These are phyloP conservation scores for Zaprionus vittiger DNA, from an alignment of 1,140 invertebrate genomes.

Conservation along the genomic window DNA sequence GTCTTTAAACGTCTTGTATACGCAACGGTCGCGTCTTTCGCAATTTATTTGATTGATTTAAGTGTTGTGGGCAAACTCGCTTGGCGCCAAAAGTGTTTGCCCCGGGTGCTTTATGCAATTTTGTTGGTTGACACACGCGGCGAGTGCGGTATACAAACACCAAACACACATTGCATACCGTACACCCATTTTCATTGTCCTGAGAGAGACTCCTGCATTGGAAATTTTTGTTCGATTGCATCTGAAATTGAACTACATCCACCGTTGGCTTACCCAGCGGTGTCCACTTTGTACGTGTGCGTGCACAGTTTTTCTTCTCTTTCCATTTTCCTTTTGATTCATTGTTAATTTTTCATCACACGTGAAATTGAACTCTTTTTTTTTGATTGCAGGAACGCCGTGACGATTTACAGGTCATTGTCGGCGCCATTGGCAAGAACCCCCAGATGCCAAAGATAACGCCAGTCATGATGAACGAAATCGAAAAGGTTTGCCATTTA, in stretches of 20 bases:
- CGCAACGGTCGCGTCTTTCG: conserved; percentile 44
- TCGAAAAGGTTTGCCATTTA: conserved; percentile 73
- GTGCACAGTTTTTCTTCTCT: conserved; percentile 45
- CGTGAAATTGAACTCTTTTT: conserved; percentile 14
- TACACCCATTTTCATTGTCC: conserved; percentile 16
- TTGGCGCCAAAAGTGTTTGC: conserved; percentile 50
- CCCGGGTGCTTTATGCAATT: conserved; percentile 65
- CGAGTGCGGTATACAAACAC: conserved; percentile 55
- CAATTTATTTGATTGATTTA: conserved; percentile 25
- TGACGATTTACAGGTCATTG: conserved; percentile 83
- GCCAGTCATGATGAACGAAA: conserved; percentile 80
- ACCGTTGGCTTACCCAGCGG: conserved; percentile 42
- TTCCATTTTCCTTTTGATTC: conserved; percentile 37
- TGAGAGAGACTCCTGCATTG: conserved; percentile 43
- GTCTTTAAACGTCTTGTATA: conserved; percentile 32
- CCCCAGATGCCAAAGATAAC: conserved; percentile 78
- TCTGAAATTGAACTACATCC: conserved; percentile 68
- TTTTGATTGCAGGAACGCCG: conserved; percentile 74
- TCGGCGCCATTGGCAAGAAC: conserved; percentile 80
- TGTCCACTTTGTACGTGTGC: conserved; percentile 54
- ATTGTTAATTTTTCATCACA: conserved; percentile 23
- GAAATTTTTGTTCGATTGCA: conserved; percentile 51
- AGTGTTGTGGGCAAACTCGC: conserved; percentile 16
- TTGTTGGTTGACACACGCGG: conserved; percentile 77
- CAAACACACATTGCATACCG: conserved; percentile 16